A percentile compares a stretch with the other conserved stretches of the same genome.
Evolutionary conservation across 2,113 vertebrate species (phyloP).

Genomic region (Xyrauchen texanus): DNA sequence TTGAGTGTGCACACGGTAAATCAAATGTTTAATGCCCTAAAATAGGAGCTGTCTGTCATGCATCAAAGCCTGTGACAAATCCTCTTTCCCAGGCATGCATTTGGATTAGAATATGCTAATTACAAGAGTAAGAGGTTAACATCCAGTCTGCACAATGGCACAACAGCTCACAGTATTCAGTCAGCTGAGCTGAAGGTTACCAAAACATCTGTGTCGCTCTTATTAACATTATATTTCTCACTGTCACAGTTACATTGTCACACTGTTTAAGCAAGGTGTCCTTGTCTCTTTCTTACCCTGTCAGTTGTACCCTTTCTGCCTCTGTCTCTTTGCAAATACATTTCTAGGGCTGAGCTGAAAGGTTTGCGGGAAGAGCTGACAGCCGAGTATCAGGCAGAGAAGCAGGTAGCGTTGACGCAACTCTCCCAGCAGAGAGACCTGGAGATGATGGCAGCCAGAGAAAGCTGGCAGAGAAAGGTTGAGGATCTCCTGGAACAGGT

Average conservation of each 20-base stretch:
- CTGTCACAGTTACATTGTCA: no score
- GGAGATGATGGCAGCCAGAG: slow-evolving; percentile 88
- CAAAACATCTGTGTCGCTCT: neutral
- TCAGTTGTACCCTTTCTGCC: neutral
- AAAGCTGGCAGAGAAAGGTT: slow-evolving; percentile 95
- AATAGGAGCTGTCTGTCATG: slow-evolving; percentile 7
- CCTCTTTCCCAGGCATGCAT: slow-evolving; percentile 10
- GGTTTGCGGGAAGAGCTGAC: slow-evolving; percentile 86
- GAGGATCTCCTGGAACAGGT: slow-evolving; percentile 98
- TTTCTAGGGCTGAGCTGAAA: slow-evolving; percentile 85
- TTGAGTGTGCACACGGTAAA: slow-evolving; percentile 12
- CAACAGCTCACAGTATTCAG: neutral
- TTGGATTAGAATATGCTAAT: slow-evolving; percentile 50
- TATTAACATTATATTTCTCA: neutral
- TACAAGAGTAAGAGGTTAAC: slow-evolving; percentile 31
- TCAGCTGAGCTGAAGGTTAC: neutral
- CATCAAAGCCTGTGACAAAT: slow-evolving; percentile 24
- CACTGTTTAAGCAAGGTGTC: no score
- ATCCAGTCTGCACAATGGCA: slow-evolving; percentile 11
- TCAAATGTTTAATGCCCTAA: neutral
- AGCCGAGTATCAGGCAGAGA: slow-evolving; percentile 90
- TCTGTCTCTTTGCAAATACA: neutral
- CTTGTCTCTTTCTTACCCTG: no score
- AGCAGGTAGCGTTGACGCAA: slow-evolving; percentile 85
- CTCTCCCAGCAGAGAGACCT: slow-evolving; percentile 89